Evolutionary conservation across 2,797 vertebrate genomes (phyloP), one percentile per base, ranked within the genome.

Genomic region (Brachyalestes nurse): DNA sequence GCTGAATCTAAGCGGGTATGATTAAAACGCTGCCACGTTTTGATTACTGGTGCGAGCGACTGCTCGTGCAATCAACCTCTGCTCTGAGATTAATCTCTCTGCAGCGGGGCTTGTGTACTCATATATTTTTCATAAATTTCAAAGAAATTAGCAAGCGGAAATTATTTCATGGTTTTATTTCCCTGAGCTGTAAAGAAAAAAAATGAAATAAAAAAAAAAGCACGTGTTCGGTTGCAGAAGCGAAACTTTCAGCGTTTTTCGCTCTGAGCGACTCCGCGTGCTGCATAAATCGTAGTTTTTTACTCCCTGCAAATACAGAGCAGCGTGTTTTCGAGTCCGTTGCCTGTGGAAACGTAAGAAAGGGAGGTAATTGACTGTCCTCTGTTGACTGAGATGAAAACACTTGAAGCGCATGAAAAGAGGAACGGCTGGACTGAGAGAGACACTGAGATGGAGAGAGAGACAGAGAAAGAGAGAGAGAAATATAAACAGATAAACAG

Each of bases 1-100:
- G 49, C 61, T 28, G 67, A 51, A 79, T 76, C 82, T 80, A 58
- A 83, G 62, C 55, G 60, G 9, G 57, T 71, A 72, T 5, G 47
- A 83, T 80, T 80, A 61, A 69, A 77, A 80, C 78, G 58, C 67
- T 83, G 65, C 61, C 58, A 61, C 25, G 62, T 40, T 76, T 49
- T 83, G 73, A 80, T 80, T 73, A 61, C 73, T 77, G 60, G 53
- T 72, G 82, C 16, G 5, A 49, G 64, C 7, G 28, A 45, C 53
- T 40, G 70, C 21, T 53, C 70, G 66, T 42, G 38, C 73, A 81
- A 75, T 77, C 75, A 77, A 5, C 49, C 42, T 21, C 14, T 23
- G 72, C 75, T 64, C 21, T 16, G 23, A 75, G 78, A 79, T 83
- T 75, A 75, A 58, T 42, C 47, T 47, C 2, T 17, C 21, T 65